Evolutionary conservation across 2,797 vertebrate species (phyloP).

Genomic region (Botia kubotai): DNA sequence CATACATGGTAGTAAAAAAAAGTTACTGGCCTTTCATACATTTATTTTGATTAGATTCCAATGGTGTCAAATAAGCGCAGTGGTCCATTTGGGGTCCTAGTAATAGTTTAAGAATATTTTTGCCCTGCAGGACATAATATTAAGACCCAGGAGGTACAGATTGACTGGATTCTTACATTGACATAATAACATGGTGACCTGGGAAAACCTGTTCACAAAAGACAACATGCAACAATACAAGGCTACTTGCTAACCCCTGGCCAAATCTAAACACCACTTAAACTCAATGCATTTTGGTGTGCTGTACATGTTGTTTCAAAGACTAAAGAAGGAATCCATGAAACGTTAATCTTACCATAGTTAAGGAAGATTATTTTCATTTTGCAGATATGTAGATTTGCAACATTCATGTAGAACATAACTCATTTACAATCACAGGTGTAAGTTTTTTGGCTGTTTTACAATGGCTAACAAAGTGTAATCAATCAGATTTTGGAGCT

Average conservation of each 20-base stretch:
- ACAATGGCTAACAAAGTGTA: not conserved
- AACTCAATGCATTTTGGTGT: not conserved
- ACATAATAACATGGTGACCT: constrained; percentile 44
- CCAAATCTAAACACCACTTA: not conserved
- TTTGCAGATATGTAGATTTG: not conserved
- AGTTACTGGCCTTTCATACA: not conserved
- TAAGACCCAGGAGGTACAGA: constrained; percentile 19
- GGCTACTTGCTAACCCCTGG: not conserved
- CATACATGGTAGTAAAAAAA: not conserved
- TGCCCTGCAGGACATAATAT: constrained; percentile 8
- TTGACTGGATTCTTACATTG: constrained; percentile 22
- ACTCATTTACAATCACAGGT: not conserved
- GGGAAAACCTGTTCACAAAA: constrained; percentile 37
- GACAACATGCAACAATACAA: not conserved
- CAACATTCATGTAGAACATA: not conserved
- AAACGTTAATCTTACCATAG: not conserved
- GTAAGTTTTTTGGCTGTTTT: not conserved
- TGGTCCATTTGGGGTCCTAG: not conserved
- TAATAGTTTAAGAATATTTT: constrained; percentile 13
- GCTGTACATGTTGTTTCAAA: not conserved
- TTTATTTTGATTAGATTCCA: constrained; percentile 26
- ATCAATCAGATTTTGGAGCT: not conserved
- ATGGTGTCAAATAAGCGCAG: not conserved
- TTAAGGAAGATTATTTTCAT: not conserved
- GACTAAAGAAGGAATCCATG: not conserved